Evolutionary conservation across 2,888 invertebrate genomes (phyloP).

Genomic region (Ornithoptera alexandrae): DNA sequence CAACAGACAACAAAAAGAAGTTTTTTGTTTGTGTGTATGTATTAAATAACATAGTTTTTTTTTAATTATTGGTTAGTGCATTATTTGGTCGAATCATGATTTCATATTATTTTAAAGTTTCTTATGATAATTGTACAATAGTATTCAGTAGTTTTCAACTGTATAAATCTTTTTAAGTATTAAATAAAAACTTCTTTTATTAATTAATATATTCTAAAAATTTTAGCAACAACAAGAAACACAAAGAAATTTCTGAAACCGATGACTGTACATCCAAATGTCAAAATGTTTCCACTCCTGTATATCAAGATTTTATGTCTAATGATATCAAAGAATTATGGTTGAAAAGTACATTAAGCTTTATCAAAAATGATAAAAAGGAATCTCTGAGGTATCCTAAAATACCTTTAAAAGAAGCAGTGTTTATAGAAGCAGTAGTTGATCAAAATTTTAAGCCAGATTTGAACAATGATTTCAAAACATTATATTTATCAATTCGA

Average conservation of each 20-base stretch:
- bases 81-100: too few relatives aligned
- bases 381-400: conserved; percentile 8
- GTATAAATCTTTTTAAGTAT: too few relatives aligned
- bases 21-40: too few relatives aligned
- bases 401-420: conserved; percentile 5
- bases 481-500: conserved; percentile 9
- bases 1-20: too few relatives aligned
- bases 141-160: too few relatives aligned
- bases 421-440: conserved; percentile 18
- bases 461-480: not conserved
- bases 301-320: not conserved
- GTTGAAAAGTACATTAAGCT: conserved; percentile 14
- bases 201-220: not conserved
- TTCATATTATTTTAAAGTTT: too few relatives aligned
- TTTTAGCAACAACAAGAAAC: not conserved
- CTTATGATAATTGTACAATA: too few relatives aligned
- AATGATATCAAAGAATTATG: conserved; percentile 10
- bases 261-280: not conserved
- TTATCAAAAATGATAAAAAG: conserved; percentile 20
- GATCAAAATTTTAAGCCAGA: conserved; percentile 2
- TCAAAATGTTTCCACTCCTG: not conserved
- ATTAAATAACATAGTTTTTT: too few relatives aligned
- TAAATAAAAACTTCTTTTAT: not conserved
- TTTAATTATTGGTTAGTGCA: too few relatives aligned
- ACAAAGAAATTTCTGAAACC: not conserved